Conservation (phyloP, 2,888 invertebrate genomes). For the Thera britannica region DNA sequence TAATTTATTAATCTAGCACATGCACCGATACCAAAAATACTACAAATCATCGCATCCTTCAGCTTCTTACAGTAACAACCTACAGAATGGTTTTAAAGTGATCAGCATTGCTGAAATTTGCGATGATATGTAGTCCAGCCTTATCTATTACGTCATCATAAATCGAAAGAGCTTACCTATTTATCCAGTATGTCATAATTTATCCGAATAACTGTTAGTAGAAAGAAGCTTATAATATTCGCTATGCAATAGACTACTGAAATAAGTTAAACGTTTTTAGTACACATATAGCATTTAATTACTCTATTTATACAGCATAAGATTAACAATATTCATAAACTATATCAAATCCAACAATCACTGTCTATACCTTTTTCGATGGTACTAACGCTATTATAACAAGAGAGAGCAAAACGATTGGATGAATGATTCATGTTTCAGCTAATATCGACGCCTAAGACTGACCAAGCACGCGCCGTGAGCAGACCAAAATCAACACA, state of each 20-base stretch:
- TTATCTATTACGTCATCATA: conserved; percentile 24
- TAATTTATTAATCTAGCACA: conserved; percentile 41
- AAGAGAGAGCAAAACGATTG: conserved; percentile 80
- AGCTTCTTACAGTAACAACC: background rate
- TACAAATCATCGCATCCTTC: background rate
- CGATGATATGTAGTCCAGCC: background rate
- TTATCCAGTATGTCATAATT: conserved; percentile 56
- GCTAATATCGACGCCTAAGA: conserved; percentile 44
- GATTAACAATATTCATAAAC: conserved; percentile 85
- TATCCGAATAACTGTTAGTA: conserved; percentile 62
- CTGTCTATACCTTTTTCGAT: conserved; percentile 80
- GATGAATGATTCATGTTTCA: conserved; percentile 61
- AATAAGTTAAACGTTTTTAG: conserved; percentile 78
- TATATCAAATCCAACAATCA: conserved; percentile 85
- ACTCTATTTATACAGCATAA: conserved; percentile 84
- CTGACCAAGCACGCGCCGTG: conserved; percentile 36
- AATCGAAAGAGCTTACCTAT: conserved; percentile 76
- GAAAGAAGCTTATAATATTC: conserved; percentile 55
- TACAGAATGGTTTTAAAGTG: background rate
- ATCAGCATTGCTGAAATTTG: background rate
- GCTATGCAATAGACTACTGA: conserved; percentile 62
- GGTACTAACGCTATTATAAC: conserved; percentile 80
- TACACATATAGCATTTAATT: conserved; percentile 85
- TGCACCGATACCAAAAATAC: conserved; percentile 48
- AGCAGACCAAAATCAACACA: background rate